A percentile compares a stretch with the other conserved stretches of the same genome.
phyloP scores from a whole-genome alignment of 2,113 vertebrate species.

The Hydrolagus affinis region DNA sequence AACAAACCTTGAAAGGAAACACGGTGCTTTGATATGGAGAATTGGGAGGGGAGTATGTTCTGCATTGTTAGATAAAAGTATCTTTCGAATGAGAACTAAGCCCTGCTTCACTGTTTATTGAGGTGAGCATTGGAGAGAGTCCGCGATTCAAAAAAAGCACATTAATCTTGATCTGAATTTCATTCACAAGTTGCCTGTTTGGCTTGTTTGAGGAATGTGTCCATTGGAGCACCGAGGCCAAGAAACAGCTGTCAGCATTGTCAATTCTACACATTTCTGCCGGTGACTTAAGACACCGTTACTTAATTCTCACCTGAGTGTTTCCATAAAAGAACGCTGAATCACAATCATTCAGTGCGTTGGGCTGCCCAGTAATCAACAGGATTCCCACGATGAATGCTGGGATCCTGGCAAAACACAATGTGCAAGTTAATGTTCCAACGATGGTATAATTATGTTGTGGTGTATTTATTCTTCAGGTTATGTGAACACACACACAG shows the following conservation, averaged over 20 bases:
- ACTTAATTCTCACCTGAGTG: slow-evolving; percentile 63
- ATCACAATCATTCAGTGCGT: slow-evolving; percentile 58
- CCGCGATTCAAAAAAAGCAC: no score
- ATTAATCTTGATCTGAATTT: no score
- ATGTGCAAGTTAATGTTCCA: not conserved
- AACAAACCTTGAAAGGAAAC: no score
- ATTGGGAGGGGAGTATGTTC: no score
- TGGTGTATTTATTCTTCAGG: no score
- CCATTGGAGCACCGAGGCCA: not conserved
- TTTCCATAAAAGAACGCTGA: slow-evolving; percentile 84
- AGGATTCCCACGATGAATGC: slow-evolving; percentile 65
- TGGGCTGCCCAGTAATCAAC: slow-evolving; percentile 66
- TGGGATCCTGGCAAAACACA: slow-evolving; percentile 63
- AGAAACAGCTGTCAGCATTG: not conserved
- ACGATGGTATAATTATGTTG: not conserved
- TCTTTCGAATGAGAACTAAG: not conserved
- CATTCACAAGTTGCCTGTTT: no score
- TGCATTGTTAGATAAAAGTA: not conserved
- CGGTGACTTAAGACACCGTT: not conserved
- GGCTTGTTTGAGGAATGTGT: no score
- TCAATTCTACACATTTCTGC: not conserved
- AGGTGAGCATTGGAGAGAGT: no score
- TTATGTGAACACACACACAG: no score
- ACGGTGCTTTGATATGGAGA: no score
- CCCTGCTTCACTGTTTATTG: no score